These are phyloP conservation scores for Aleiodes alternator DNA, from an alignment of 2,888 invertebrate genomes.

Conservation along the genomic window DNA sequence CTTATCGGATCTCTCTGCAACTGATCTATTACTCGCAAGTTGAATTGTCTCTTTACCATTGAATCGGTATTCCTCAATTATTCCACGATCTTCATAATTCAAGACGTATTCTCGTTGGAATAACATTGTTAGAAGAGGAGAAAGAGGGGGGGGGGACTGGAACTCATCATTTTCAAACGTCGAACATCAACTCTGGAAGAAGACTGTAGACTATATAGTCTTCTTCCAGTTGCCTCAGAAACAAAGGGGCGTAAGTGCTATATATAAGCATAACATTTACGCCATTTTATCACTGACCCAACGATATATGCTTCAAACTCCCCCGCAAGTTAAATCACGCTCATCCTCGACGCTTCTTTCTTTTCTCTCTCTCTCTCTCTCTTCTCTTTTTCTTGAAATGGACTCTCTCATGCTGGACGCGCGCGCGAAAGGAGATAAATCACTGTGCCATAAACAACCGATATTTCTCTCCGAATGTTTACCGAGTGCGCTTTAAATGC, in stretches of 20 bases:
- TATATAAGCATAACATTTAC: no score
- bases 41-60: slow-evolving; percentile 54
- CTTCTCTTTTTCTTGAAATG: background rate
- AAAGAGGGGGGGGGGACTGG: slow-evolving; percentile 13
- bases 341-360: slow-evolving; percentile 24
- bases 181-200: background rate
- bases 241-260: no score
- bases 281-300: no score
- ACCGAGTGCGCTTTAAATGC: slow-evolving; percentile 75
- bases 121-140: slow-evolving; percentile 18
- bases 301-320: slow-evolving; percentile 43
- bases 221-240: no score
- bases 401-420: slow-evolving; percentile 37
- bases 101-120: slow-evolving; percentile 34
- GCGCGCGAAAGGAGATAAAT: slow-evolving; percentile 73
- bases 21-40: slow-evolving; percentile 52
- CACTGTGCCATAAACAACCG: slow-evolving; percentile 74
- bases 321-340: slow-evolving; percentile 48
- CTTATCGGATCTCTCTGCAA: slow-evolving; percentile 49
- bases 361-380: background rate
- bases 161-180: background rate
- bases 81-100: slow-evolving; percentile 23
- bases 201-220: no score
- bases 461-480: slow-evolving; percentile 75
- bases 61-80: slow-evolving; percentile 42